Conservation (phyloP, 2,113 vertebrate species). For the Chrysochloris asiatica region DNA sequence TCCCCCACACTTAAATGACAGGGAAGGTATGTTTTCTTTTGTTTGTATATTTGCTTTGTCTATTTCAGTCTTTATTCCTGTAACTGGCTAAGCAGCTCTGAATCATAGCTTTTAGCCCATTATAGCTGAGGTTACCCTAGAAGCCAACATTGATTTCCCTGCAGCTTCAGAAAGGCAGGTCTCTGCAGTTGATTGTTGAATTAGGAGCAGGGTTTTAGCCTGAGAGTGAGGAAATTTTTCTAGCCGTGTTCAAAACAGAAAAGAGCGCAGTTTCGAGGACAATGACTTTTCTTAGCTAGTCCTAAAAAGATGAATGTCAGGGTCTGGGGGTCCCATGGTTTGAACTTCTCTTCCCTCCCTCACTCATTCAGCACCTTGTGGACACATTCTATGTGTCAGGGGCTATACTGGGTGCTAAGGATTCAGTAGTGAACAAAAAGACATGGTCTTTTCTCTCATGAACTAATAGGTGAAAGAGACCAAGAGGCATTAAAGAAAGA, state of each 20-base stretch:
- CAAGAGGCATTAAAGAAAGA: not conserved
- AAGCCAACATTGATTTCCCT: not conserved
- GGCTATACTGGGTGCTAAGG: not conserved
- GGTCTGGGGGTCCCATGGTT: accelerated
- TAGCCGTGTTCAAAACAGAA: not conserved
- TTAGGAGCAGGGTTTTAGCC: not conserved
- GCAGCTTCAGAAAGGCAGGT: too few relatives aligned
- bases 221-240: not conserved
- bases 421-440: too few relatives aligned
- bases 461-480: not conserved
- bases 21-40: not conserved
- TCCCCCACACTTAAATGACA: too few relatives aligned
- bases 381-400: not conserved
- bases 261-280: not conserved
- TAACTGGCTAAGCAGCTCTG: not conserved
- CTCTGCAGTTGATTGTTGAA: not conserved
- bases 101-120: too few relatives aligned
- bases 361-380: not conserved
- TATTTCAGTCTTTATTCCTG: not conserved
- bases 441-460: too few relatives aligned
- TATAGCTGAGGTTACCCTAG: not conserved
- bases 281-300: not conserved
- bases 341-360: not conserved
- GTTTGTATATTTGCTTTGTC: not conserved
- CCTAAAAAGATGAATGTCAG: too few relatives aligned